A percentile compares a stretch with the other conserved stretches of the same genome.
Conservation (phyloP, 92 coral and sea anemone species). For the Heteractis magnifica region DNA sequence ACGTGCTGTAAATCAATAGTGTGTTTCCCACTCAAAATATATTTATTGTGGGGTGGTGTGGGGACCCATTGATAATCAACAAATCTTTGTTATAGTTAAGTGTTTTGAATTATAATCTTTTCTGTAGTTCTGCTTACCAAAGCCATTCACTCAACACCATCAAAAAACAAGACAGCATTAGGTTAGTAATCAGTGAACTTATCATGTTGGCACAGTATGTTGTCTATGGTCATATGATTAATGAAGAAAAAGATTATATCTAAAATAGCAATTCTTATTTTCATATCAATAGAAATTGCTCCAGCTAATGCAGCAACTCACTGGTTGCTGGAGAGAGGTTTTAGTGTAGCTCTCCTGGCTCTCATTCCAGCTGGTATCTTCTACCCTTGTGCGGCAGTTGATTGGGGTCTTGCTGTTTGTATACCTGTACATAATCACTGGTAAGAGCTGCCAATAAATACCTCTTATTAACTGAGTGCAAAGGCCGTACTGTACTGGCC, state of each 20-base stretch:
- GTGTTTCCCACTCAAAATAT: no score
- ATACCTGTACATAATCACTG: conserved; percentile 96
- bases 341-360: conserved; percentile 75
- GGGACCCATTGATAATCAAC: no score
- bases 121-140: conserved; percentile 41
- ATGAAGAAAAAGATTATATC: background rate
- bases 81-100: background rate
- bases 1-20: no score
- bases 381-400: conserved; percentile 90
- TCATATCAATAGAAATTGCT: conserved; percentile 48
- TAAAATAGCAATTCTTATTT: background rate
- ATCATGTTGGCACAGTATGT: background rate
- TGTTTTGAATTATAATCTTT: background rate
- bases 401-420: conserved; percentile 91
- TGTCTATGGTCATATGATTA: background rate
- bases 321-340: conserved; percentile 83
- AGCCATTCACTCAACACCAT: conserved; percentile 55
- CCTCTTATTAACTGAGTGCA: no score
- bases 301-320: conserved; percentile 85
- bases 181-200: conserved; percentile 34
- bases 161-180: conserved; percentile 51
- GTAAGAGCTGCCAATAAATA: conserved; percentile 34
- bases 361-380: conserved; percentile 89
- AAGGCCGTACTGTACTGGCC: no score
- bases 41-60: no score